Percentiles rank a stretch among this genome's conserved stretches.
Evolutionary conservation across 1,140 invertebrate genomes (phyloP).

Genomic region (Aphidius ervi): DNA sequence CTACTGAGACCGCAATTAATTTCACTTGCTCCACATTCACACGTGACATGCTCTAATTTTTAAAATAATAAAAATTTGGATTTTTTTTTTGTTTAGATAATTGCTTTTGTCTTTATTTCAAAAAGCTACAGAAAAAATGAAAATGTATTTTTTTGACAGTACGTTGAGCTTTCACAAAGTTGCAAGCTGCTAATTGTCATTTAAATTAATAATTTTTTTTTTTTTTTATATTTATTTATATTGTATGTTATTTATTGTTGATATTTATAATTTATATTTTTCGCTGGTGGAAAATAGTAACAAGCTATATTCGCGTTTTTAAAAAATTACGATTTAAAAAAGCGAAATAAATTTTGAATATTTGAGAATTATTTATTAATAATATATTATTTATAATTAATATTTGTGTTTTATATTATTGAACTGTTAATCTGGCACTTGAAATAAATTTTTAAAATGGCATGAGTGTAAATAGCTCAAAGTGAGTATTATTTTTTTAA

Average conservation of each 20-base stretch:
- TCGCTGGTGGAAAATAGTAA: too few relatives aligned
- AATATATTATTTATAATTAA: too few relatives aligned
- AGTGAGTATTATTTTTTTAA: constrained; percentile 14
- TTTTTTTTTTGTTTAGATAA: constrained; percentile 21
- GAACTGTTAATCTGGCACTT: constrained; percentile 9
- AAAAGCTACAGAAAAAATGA: constrained; percentile 21
- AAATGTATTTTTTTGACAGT: constrained; percentile 6
- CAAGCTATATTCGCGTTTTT: too few relatives aligned
- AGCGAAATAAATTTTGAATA: not conserved
- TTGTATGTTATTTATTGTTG: too few relatives aligned
- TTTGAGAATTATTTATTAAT: too few relatives aligned
- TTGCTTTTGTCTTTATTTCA: constrained; percentile 22
- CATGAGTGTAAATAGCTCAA: constrained; percentile 16
- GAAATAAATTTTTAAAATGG: constrained; percentile 10
- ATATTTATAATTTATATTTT: too few relatives aligned
- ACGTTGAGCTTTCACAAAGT: not conserved
- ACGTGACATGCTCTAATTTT: constrained; percentile 26
- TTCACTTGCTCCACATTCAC: constrained; percentile 17
- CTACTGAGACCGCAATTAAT: constrained; percentile 6
- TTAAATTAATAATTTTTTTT: too few relatives aligned
- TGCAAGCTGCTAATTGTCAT: constrained; percentile 3
- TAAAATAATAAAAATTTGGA: constrained; percentile 24
- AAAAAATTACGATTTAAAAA: not conserved
- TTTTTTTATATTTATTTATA: too few relatives aligned
- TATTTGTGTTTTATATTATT: not conserved